These are phyloP conservation scores for Macrocentrus cingulum DNA, from an alignment of 1,140 invertebrate species.

Conservation along the genomic window DNA sequence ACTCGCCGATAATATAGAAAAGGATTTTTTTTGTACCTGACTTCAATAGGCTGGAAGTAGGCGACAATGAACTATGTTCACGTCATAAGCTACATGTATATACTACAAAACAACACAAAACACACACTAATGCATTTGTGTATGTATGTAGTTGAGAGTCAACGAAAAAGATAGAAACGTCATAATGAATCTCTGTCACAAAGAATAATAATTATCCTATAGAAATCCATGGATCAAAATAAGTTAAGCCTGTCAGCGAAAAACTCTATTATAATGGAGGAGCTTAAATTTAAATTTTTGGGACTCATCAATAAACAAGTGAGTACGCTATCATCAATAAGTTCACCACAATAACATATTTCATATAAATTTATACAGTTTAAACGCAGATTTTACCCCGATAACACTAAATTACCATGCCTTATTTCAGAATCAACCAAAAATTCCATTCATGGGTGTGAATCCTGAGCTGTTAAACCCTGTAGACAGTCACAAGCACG, in stretches of 20 bases:
- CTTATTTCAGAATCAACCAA: constrained; percentile 40
- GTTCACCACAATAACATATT: neutral
- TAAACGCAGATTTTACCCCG: neutral
- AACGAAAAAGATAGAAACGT: neutral
- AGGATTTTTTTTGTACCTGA: too few species aligned
- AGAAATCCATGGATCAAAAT: constrained; percentile 35
- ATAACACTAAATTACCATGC: neutral
- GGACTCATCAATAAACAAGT: constrained; percentile 51
- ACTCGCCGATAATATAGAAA: too few species aligned
- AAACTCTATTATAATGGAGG: constrained; percentile 48
- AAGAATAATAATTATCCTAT: neutral
- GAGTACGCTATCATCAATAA: constrained; percentile 20
- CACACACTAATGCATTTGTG: neutral
- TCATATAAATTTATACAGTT: neutral
- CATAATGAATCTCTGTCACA: neutral
- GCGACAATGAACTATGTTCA: too few species aligned
- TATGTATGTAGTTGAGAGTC: neutral
- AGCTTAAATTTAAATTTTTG: constrained; percentile 51
- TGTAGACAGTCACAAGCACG: constrained; percentile 33
- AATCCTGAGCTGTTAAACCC: constrained; percentile 49
- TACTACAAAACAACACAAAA: too few species aligned
- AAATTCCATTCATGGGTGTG: constrained; percentile 51
- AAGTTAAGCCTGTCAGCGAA: constrained; percentile 35
- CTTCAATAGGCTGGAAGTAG: too few species aligned
- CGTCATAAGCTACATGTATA: too few species aligned